These are phyloP conservation scores for Halisarca cf. caerulea DNA, from an alignment of 37 sponge, comb jelly and placozoan genomes.

Conservation along the genomic window DNA sequence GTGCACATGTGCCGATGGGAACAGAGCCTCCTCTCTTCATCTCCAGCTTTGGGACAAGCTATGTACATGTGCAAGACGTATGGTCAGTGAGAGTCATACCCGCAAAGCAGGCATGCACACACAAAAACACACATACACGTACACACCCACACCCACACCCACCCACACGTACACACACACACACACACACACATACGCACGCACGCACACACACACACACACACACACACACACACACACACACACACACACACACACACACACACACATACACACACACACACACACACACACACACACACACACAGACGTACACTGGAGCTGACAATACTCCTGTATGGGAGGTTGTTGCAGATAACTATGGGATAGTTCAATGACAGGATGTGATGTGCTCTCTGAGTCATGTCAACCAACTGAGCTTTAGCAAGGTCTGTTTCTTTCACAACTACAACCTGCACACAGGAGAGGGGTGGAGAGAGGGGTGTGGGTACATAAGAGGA, in stretches of 20 bases:
- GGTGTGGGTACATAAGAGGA: too few relatives aligned
- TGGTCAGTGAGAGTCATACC: too few relatives aligned
- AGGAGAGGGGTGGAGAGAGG: neutral
- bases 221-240: slow-evolving; percentile 15
- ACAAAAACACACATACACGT: too few relatives aligned
- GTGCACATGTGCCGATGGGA: neutral
- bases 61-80: too few relatives aligned
- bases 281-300: slow-evolving; percentile 8
- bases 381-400: slow-evolving; percentile 41
- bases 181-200: neutral
- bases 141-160: too few relatives aligned
- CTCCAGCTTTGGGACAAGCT: too few relatives aligned
- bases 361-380: slow-evolving; percentile 55
- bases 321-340: slow-evolving; percentile 3
- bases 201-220: slow-evolving; percentile 12
- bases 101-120: too few relatives aligned
- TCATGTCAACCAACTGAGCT: neutral
- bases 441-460: neutral
- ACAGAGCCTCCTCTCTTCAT: neutral
- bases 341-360: slow-evolving; percentile 64
- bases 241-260: slow-evolving; percentile 13
- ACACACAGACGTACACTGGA: slow-evolving; percentile 1
- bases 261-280: slow-evolving; percentile 1
- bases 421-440: neutral
- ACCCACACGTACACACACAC: too few relatives aligned